These are phyloP conservation scores for Atethmia centrago DNA, from an alignment of 2,888 invertebrate genomes.

Conservation along the genomic window DNA sequence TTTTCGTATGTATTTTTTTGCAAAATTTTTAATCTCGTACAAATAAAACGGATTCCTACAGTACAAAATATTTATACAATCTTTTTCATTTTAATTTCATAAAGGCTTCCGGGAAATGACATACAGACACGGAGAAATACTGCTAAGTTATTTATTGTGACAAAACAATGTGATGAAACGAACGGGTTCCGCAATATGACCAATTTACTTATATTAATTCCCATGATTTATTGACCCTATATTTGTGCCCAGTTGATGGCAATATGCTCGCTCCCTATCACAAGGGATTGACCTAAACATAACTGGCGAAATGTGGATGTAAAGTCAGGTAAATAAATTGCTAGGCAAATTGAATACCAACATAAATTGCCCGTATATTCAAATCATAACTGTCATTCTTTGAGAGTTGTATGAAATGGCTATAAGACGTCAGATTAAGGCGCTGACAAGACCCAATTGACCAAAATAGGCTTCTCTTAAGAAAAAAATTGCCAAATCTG, in stretches of 20 bases:
- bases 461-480: too few species aligned
- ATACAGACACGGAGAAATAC: background rate
- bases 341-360: background rate
- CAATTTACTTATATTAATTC: slow-evolving; percentile 23
- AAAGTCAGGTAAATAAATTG: background rate
- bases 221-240: slow-evolving; percentile 13
- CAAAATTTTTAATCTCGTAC: background rate
- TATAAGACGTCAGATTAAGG: background rate
- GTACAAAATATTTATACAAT: background rate
- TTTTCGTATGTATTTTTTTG: background rate
- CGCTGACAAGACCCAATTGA: too few species aligned
- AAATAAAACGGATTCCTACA: background rate
- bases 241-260: background rate
- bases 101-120: background rate
- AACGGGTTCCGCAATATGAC: slow-evolving; percentile 17
- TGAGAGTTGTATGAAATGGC: background rate
- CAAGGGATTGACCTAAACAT: slow-evolving; percentile 11
- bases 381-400: background rate
- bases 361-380: too few species aligned
- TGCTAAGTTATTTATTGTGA: background rate
- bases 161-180: background rate
- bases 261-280: slow-evolving; percentile 3
- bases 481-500: too few species aligned
- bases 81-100: slow-evolving; percentile 8
- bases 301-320: background rate